Evolutionary conservation across 1,140 invertebrate genomes (phyloP).

Genomic region (Drosophila eugracilis): DNA sequence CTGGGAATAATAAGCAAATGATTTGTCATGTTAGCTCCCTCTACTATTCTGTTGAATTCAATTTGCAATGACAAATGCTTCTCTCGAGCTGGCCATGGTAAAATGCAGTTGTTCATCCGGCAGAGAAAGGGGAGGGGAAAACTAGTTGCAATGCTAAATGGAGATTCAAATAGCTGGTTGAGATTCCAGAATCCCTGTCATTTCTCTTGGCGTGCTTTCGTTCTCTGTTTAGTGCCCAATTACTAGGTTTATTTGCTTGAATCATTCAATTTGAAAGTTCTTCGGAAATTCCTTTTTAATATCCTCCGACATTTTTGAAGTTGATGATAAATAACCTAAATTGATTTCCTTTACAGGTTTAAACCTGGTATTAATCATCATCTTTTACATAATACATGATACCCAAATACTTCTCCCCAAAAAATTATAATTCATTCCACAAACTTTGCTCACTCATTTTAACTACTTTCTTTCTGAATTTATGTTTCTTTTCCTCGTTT

Average conservation of each 20-base stretch:
- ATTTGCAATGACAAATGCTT: conserved; percentile 44
- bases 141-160: conserved; percentile 32
- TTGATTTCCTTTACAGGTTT: no score
- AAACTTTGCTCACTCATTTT: conserved; percentile 32
- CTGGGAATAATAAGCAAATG: conserved; percentile 71
- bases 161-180: conserved; percentile 47
- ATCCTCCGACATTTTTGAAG: background rate
- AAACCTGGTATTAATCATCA: no score
- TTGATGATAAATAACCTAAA: no score
- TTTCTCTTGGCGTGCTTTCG: background rate
- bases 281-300: background rate
- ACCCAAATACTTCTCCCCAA: no score
- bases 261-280: conserved; percentile 12
- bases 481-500: conserved; percentile 27
- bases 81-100: conserved; percentile 17
- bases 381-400: no score
- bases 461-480: conserved; percentile 25
- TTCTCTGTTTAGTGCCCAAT: conserved; percentile 8
- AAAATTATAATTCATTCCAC: conserved; percentile 27
- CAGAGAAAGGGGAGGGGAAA: no score
- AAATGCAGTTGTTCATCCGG: conserved; percentile 19
- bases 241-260: conserved; percentile 37
- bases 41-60: conserved; percentile 21
- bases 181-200: conserved; percentile 31
- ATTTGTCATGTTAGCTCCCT: conserved; percentile 69